phyloP scores from a whole-genome alignment of 2,113 vertebrate genomes.

The Chaetodon auriga region DNA sequence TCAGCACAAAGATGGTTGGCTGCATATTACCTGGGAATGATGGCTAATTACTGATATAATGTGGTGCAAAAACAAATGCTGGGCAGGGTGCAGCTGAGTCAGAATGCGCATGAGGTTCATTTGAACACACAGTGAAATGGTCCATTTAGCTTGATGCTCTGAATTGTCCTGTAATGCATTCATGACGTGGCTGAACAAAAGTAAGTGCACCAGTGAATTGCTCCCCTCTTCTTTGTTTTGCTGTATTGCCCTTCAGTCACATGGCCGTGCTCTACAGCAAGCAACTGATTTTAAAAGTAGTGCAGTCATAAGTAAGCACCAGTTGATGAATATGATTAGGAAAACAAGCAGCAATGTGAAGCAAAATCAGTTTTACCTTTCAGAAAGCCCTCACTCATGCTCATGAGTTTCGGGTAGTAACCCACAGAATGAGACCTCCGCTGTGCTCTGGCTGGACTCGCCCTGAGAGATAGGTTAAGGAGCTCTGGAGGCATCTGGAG shows the following conservation, averaged over 20 bases:
- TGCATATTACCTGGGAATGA: constrained; percentile 67
- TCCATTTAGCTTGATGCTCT: constrained; percentile 60
- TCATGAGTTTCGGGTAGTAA: neutral
- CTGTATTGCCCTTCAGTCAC: constrained; percentile 5
- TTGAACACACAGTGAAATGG: constrained; percentile 51
- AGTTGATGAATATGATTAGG: neutral
- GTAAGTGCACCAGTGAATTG: neutral
- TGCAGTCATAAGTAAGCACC: neutral
- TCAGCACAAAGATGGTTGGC: constrained; percentile 62
- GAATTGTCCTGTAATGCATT: constrained; percentile 50
- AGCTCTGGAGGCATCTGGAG: neutral
- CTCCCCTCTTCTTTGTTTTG: constrained; percentile 27
- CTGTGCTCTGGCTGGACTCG: too few species aligned
- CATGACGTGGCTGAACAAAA: constrained; percentile 19
- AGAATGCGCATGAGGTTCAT: constrained; percentile 50
- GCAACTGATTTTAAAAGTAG: neutral
- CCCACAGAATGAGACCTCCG: neutral
- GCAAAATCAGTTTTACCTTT: neutral
- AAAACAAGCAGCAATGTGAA: neutral
- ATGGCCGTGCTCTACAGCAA: neutral
- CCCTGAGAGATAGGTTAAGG: neutral
- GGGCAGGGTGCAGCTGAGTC: constrained; percentile 54
- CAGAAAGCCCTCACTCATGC: neutral
- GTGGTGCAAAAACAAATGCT: constrained; percentile 55
- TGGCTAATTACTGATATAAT: constrained; percentile 76